Percentiles rank a stretch among this genome's conserved stretches.
Evolutionary conservation across 2,113 vertebrate genomes (phyloP).

Genomic region (Rhineura floridana): DNA sequence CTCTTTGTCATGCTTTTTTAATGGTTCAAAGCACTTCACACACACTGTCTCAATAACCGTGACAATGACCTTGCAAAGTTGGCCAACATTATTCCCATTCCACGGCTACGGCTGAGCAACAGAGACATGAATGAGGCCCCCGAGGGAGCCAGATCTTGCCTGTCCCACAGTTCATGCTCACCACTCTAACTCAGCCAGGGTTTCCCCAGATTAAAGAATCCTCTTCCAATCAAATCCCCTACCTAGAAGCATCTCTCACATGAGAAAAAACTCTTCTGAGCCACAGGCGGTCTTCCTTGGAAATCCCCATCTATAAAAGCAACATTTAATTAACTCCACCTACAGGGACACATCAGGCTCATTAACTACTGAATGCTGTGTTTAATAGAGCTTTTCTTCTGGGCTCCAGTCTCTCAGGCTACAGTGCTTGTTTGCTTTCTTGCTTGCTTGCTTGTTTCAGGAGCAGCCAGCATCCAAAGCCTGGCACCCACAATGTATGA

Average conservation of each 20-base stretch:
- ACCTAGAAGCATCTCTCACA: not conserved
- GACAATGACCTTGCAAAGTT: not conserved
- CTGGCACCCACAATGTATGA: not conserved
- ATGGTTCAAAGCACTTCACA: not conserved
- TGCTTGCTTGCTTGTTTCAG: not conserved
- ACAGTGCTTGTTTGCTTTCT: not conserved
- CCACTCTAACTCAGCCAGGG: not conserved
- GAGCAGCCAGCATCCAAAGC: not conserved
- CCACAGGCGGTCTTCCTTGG: not conserved
- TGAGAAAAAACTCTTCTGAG: slow-evolving; percentile 9
- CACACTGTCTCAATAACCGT: not conserved
- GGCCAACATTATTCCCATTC: not conserved
- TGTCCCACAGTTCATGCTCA: not conserved
- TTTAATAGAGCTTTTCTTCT: not conserved
- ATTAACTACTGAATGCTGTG: slow-evolving; percentile 48
- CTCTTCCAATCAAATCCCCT: not conserved
- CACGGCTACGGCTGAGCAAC: not conserved
- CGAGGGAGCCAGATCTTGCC: not conserved
- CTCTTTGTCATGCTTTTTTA: no score
- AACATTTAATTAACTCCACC: slow-evolving; percentile 53
- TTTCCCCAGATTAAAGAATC: not conserved
- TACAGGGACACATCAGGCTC: slow-evolving; percentile 47
- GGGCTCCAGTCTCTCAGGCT: fast-evolving
- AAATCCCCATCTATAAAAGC: slow-evolving; percentile 17
- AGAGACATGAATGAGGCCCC: no score